Evolutionary conservation across 2,888 invertebrate genomes (phyloP).

Genomic region (Electrophaes corylata): DNA sequence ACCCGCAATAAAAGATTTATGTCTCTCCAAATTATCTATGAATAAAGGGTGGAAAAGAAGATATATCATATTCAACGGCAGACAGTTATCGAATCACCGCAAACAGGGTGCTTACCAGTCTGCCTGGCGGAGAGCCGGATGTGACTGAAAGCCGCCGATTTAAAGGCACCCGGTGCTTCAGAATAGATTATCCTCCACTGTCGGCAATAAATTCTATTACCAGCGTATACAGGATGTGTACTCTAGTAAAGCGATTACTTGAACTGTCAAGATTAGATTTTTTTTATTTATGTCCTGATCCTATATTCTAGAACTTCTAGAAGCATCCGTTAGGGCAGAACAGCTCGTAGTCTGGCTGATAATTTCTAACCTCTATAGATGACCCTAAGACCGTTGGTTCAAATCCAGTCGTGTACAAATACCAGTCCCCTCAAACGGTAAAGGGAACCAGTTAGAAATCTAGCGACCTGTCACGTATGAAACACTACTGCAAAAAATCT

Average conservation of each 20-base stretch:
- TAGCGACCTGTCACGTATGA: too few relatives aligned
- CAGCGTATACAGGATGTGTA: slow-evolving; percentile 20
- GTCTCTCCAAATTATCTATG: slow-evolving; percentile 17
- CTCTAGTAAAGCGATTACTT: slow-evolving; percentile 2
- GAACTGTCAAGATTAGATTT: too few relatives aligned
- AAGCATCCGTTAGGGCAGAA: too few relatives aligned
- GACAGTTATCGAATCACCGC: slow-evolving; percentile 38
- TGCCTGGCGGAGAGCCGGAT: slow-evolving; percentile 38
- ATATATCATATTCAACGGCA: slow-evolving; percentile 35
- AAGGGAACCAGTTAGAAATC: too few relatives aligned
- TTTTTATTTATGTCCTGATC: too few relatives aligned
- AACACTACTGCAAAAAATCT: too few relatives aligned
- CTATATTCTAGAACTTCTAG: too few relatives aligned
- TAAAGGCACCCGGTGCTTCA: slow-evolving; percentile 43
- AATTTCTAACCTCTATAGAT: too few relatives aligned
- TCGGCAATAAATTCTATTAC: slow-evolving; percentile 52
- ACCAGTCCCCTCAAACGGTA: too few relatives aligned
- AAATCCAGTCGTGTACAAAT: too few relatives aligned
- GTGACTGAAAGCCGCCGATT: slow-evolving; percentile 54
- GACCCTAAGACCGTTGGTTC: too few relatives aligned
- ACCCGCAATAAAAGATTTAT: slow-evolving; percentile 18
- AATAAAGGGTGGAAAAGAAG: slow-evolving; percentile 30
- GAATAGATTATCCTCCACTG: slow-evolving; percentile 55
- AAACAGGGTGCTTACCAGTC: slow-evolving; percentile 34
- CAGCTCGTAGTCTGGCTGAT: too few relatives aligned